Conservation (phyloP, 2,113 vertebrate species). For the Leptodactylus fuscus region DNA sequence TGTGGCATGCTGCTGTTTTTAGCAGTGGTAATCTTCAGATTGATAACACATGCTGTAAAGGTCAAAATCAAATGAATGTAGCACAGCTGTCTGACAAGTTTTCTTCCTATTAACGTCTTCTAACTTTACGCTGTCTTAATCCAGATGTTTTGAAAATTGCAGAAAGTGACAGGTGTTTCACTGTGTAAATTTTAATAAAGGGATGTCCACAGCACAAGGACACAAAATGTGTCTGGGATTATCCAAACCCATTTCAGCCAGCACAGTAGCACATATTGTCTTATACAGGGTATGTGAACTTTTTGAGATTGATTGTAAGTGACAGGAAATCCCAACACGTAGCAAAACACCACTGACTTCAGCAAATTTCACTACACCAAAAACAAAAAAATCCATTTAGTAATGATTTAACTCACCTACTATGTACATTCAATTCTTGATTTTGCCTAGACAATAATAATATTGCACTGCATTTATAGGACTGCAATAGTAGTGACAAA, state of each 20-base stretch:
- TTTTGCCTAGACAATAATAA: no score
- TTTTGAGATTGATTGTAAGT: conserved; percentile 43
- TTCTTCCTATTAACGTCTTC: conserved; percentile 45
- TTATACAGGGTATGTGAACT: conserved; percentile 24
- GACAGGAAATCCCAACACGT: conserved; percentile 53
- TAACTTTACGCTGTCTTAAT: conserved; percentile 19
- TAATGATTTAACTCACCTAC: neutral
- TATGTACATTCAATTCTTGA: no score
- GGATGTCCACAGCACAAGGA: neutral
- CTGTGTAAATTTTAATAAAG: conserved; percentile 33
- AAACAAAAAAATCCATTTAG: neutral
- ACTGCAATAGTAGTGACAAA: no score
- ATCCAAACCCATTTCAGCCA: conserved; percentile 12
- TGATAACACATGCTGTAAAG: conserved; percentile 49
- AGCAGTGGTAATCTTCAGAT: conserved; percentile 37
- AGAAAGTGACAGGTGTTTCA: conserved; percentile 42
- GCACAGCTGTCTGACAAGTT: conserved; percentile 43
- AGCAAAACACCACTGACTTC: neutral
- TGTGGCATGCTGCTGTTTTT: conserved; percentile 44
- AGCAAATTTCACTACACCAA: conserved; percentile 20
- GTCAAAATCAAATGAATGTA: conserved; percentile 50
- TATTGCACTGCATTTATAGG: no score
- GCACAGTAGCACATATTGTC: neutral
- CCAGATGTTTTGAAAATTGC: conserved; percentile 46
- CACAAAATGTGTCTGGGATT: neutral